These are phyloP conservation scores for Poeciliopsis presidionis DNA, from an alignment of 2,797 vertebrate species.

Conservation along the genomic window DNA sequence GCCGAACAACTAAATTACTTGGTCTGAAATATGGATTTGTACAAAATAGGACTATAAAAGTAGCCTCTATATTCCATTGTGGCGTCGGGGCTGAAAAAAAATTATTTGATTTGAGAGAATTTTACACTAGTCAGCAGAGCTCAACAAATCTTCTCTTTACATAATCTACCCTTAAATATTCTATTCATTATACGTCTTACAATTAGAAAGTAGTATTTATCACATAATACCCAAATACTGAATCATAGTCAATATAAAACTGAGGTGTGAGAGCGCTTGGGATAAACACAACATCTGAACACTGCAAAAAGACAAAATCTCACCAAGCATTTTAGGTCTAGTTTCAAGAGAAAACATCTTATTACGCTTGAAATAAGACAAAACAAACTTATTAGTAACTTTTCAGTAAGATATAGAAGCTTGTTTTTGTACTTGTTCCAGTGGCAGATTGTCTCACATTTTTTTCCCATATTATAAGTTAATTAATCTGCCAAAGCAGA, in stretches of 20 bases:
- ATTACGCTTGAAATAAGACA: no score
- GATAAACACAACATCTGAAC: background rate
- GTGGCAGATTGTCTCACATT: no score
- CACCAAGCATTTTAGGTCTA: no score
- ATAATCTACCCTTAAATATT: background rate
- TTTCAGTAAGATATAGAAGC: no score
- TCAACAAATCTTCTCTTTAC: background rate
- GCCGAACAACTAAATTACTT: background rate
- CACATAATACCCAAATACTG: background rate
- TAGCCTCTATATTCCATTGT: background rate
- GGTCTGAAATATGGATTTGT: background rate
- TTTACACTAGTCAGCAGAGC: background rate
- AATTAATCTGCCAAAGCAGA: no score
- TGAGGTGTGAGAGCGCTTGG: background rate
- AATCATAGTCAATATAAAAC: background rate
- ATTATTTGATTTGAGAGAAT: background rate
- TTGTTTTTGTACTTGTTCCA: no score
- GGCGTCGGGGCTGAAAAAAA: background rate
- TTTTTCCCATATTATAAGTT: no score
- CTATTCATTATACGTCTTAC: background rate
- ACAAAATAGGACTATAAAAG: background rate
- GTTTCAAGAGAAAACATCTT: no score
- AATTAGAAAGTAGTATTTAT: background rate
- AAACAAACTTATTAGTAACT: no score
- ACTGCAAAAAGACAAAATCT: no score